A percentile compares a stretch with the other conserved stretches of the same genome.
phyloP scores from a whole-genome alignment of 2,797 vertebrate species.

The Babyrousa celebensis region DNA sequence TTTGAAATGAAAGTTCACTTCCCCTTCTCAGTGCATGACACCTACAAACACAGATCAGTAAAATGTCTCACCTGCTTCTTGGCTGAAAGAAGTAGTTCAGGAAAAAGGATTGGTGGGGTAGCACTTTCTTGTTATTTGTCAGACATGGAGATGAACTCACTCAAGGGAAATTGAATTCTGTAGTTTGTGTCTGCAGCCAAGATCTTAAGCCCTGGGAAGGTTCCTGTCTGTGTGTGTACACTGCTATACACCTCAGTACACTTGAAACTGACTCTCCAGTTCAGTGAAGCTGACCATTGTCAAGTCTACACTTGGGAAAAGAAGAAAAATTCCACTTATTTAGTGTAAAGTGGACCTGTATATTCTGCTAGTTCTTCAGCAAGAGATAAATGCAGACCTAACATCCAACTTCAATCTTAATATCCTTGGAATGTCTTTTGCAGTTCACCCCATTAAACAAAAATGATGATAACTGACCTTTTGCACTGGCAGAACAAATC shows the following conservation, averaged over 20 bases:
- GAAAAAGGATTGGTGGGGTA: neutral
- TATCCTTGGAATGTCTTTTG: slow-evolving; percentile 47
- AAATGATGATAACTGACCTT: slow-evolving; percentile 60
- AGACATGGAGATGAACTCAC: neutral
- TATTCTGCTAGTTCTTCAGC: slow-evolving; percentile 41
- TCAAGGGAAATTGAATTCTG: slow-evolving; percentile 14
- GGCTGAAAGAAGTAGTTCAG: slow-evolving; percentile 24
- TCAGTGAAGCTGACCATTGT: neutral
- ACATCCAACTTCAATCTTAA: neutral
- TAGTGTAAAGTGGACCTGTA: neutral
- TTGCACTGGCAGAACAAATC: neutral
- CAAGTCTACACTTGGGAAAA: slow-evolving; percentile 44
- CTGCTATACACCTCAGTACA: neutral
- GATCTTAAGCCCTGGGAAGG: neutral
- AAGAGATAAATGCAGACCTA: neutral
- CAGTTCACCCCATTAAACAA: neutral
- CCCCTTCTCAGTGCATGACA: neutral
- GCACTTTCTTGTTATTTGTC: neutral
- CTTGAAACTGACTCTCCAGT: slow-evolving; percentile 50
- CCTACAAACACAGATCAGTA: neutral
- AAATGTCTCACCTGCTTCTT: neutral
- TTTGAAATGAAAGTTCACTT: slow-evolving; percentile 3
- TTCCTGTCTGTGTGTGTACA: neutral
- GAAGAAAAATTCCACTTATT: slow-evolving; percentile 23
- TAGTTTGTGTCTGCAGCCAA: neutral